phyloP scores from a whole-genome alignment of 2,113 vertebrate species.

The Silurus glanis region DNA sequence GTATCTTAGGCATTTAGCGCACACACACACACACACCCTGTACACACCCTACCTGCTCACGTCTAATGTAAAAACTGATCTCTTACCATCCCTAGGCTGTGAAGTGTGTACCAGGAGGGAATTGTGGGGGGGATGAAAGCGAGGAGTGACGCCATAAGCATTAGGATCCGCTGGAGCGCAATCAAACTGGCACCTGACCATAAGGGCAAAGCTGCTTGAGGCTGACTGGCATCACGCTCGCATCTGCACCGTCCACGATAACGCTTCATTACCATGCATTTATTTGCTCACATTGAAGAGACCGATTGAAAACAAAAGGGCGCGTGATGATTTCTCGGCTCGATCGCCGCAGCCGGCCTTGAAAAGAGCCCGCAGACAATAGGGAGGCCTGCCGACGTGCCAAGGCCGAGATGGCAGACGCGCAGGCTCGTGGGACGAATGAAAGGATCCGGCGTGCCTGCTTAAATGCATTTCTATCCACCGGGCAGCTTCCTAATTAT shows the following conservation, averaged over 20 bases:
- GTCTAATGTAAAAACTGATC: background rate
- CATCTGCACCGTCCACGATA: conserved; percentile 73
- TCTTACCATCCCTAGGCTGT: background rate
- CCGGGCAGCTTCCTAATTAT: conserved; percentile 50
- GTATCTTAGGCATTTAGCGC: conserved; percentile 32
- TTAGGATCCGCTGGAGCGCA: conserved; percentile 62
- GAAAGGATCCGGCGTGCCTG: conserved; percentile 62
- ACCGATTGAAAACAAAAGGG: conserved; percentile 69
- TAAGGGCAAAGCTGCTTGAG: conserved; percentile 29
- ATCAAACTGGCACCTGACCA: conserved; percentile 62
- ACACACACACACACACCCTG: background rate
- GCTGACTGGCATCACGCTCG: conserved; percentile 63
- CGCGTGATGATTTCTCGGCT: conserved; percentile 71
- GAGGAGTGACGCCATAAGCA: conserved; percentile 44
- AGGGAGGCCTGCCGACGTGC: conserved; percentile 55
- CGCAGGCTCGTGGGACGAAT: conserved; percentile 58
- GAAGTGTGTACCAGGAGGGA: background rate
- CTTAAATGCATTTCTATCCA: conserved; percentile 58
- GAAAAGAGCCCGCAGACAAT: conserved; percentile 57
- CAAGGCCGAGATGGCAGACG: conserved; percentile 55
- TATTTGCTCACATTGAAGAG: conserved; percentile 65
- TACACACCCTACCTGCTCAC: background rate
- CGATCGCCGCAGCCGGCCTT: conserved; percentile 66
- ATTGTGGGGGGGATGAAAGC: background rate
- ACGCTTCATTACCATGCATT: conserved; percentile 78